These are phyloP conservation scores for Drosophila pseudoobscura DNA, from an alignment of 1,140 invertebrate genomes.

Conservation along the genomic window DNA sequence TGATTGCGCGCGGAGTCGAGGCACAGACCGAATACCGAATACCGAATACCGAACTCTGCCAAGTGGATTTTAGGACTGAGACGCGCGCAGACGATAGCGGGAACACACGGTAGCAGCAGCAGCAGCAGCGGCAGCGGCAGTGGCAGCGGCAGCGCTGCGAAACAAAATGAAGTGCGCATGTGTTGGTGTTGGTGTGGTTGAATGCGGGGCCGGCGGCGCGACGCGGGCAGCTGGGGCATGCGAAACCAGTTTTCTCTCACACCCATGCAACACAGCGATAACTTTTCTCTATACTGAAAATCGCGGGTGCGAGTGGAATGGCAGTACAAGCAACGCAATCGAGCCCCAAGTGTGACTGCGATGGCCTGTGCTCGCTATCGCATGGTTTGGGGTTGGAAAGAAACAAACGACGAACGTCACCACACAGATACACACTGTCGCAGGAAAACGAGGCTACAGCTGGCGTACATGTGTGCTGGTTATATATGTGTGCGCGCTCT, in stretches of 20 bases:
- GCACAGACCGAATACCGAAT: too few relatives aligned
- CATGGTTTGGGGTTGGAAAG: slow-evolving; percentile 46
- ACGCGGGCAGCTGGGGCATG: slow-evolving; percentile 14
- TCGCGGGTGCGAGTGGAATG: slow-evolving; percentile 45
- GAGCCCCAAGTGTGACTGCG: slow-evolving; percentile 20
- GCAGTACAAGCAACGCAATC: slow-evolving; percentile 21
- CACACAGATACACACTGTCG: too few relatives aligned
- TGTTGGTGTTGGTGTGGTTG: slow-evolving; percentile 30
- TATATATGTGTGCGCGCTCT: slow-evolving; percentile 55
- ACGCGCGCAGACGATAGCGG: not conserved
- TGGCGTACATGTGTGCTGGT: slow-evolving; percentile 56
- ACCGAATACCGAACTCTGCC: slow-evolving; percentile 35
- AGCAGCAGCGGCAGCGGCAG: too few relatives aligned
- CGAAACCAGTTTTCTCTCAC: slow-evolving; percentile 56
- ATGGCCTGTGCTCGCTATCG: slow-evolving; percentile 19
- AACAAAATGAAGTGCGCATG: slow-evolving; percentile 65
- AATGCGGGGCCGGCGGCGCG: not conserved
- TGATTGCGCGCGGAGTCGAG: too few relatives aligned
- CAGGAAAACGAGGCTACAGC: slow-evolving; percentile 56
- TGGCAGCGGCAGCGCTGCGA: slow-evolving; percentile 9
- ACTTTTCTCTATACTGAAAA: slow-evolving; percentile 65
- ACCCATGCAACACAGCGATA: slow-evolving; percentile 12
- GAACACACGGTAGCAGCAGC: too few relatives aligned
- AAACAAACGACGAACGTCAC: slow-evolving; percentile 38
- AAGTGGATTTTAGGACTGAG: slow-evolving; percentile 57